Percentiles rank a stretch among this genome's conserved stretches.
phyloP scores from a whole-genome alignment of 2,113 vertebrate genomes.

The Podocnemis expansa region DNA sequence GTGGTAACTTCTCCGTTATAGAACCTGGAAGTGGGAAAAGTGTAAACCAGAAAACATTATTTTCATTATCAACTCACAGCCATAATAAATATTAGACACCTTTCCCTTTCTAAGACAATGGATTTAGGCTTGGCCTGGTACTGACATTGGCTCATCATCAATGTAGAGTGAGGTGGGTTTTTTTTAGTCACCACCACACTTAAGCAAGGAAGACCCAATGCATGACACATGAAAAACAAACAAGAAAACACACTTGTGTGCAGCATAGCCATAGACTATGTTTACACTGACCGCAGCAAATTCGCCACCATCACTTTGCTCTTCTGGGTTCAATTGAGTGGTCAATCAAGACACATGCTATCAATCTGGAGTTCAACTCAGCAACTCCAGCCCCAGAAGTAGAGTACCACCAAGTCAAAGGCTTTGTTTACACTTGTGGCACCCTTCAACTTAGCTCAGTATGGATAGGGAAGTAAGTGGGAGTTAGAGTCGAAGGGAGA shows the following conservation, averaged over 20 bases:
- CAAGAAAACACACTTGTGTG: not conserved
- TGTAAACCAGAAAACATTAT: not conserved
- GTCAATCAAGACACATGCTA: too few species aligned
- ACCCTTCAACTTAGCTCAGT: too few species aligned
- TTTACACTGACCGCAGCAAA: too few species aligned
- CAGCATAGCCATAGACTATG: accelerated
- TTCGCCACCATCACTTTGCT: too few species aligned
- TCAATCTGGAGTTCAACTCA: too few species aligned
- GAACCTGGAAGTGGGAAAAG: constrained; percentile 79
- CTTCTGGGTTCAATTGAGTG: too few species aligned
- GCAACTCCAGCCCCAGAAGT: too few species aligned
- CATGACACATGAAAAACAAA: accelerated
- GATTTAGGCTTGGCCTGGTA: not conserved
- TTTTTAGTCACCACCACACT: not conserved
- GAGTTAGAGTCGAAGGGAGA: too few species aligned
- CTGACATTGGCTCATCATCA: not conserved
- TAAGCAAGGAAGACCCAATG: not conserved
- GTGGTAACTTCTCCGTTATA: constrained; percentile 84
- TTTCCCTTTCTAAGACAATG: not conserved
- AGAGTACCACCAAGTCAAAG: too few species aligned
- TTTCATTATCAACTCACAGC: not conserved
- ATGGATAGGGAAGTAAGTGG: too few species aligned
- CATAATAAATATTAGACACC: not conserved
- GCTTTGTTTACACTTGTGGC: too few species aligned
- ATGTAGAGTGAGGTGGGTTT: not conserved